phyloP scores from a whole-genome alignment of 2,797 vertebrate species.

The Chelonia mydas region DNA sequence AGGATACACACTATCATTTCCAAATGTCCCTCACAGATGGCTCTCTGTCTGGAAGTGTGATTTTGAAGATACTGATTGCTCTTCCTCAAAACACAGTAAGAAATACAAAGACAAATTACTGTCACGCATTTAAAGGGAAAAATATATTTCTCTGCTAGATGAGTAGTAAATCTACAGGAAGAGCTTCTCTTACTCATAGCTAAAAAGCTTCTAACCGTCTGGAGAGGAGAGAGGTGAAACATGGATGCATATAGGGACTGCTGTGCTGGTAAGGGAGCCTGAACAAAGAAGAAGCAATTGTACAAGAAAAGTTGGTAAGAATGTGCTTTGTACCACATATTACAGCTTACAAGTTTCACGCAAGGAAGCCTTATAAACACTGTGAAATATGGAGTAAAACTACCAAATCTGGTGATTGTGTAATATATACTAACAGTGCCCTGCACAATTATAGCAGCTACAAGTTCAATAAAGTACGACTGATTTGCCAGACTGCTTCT shows the following conservation, averaged over 20 bases:
- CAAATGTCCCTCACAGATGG: constrained; percentile 65
- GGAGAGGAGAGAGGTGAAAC: constrained; percentile 16
- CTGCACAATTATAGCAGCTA: background rate
- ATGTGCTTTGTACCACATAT: background rate
- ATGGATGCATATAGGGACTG: constrained; percentile 46
- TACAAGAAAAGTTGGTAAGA: constrained; percentile 20
- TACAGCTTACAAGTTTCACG: background rate
- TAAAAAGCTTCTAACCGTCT: constrained; percentile 12
- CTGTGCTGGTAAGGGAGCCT: background rate
- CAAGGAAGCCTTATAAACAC: background rate
- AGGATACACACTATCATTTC: constrained; percentile 33
- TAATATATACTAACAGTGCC: rapidly evolving
- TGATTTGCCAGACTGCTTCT: rapidly evolving
- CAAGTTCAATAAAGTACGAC: background rate
- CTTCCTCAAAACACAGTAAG: constrained; percentile 24
- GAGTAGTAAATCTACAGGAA: constrained; percentile 39
- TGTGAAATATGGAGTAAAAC: background rate
- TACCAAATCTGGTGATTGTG: background rate
- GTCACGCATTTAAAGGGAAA: constrained; percentile 49
- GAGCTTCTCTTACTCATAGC: background rate
- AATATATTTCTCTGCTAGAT: background rate
- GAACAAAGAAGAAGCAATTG: background rate
- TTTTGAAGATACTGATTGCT: constrained; percentile 57
- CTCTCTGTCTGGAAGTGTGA: constrained; percentile 53
- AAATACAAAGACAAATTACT: constrained; percentile 43